phyloP scores from a whole-genome alignment of 2,888 invertebrate species.

The Taenaris catops region DNA sequence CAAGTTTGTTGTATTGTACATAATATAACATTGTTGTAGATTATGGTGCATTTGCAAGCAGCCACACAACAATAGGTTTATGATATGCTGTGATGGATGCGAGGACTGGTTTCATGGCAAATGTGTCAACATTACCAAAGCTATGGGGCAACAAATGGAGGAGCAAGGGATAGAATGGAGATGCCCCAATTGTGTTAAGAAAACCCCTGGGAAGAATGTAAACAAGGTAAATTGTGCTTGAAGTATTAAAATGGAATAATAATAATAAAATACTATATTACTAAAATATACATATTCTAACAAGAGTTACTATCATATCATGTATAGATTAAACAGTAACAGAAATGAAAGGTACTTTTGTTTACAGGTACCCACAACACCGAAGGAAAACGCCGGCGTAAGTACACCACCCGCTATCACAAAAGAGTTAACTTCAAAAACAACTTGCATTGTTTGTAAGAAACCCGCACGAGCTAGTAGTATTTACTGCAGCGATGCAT shows the following conservation, averaged over 20 bases:
- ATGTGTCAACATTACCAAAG: conserved; percentile 95
- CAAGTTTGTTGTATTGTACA: too few species aligned
- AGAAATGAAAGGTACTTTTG: background rate
- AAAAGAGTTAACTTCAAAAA: conserved; percentile 42
- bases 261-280: too few species aligned
- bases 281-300: too few species aligned
- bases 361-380: conserved; percentile 17
- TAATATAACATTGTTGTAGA: too few species aligned
- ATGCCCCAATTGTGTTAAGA: conserved; percentile 90
- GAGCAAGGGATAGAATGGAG: conserved; percentile 92
- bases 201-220: conserved; percentile 38
- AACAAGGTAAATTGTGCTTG: conserved; percentile 41
- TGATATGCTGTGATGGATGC: conserved; percentile 98
- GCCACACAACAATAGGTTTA: conserved; percentile 97
- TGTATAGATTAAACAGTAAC: background rate
- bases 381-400: conserved; percentile 23
- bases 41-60: conserved; percentile 97
- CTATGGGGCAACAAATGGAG: conserved; percentile 96
- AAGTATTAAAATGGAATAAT: too few species aligned
- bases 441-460: conserved; percentile 88
- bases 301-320: background rate
- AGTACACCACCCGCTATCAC: conserved; percentile 24
- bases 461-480: conserved; percentile 87
- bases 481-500: conserved; percentile 94
- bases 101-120: conserved; percentile 99